Evolutionary conservation across 2,888 invertebrate genomes (phyloP), one percentile per base, ranked within the genome.

Genomic region (Eupeodes latifasciatus): DNA sequence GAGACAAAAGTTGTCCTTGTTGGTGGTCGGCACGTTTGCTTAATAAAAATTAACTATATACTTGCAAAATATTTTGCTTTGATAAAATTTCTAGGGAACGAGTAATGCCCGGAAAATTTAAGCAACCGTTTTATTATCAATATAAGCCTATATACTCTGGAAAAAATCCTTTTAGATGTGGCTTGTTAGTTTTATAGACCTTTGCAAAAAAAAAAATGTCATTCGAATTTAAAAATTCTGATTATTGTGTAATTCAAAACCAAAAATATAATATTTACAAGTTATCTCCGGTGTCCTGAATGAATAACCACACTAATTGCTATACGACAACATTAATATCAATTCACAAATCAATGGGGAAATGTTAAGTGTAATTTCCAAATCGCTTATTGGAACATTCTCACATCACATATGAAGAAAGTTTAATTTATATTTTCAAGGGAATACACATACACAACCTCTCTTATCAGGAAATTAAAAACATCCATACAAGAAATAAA

Each of bases 381-480:
- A 67, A 34, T 67, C n/a, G 36, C 51, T 51, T 67, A 67, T 34
- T 34, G 62, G 16, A 9, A 67, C 27, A 66, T 47, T 19, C 47
- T 49, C 27, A n/a, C 6, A 11, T 16, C 16, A 55, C 5, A 7
- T 69, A 51, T 34, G 67, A 19, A 40, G 40, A 40, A 51, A 67
- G 36, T 14, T 51, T 36, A 44, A 44, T 40, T 40, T 34, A 40
- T 11, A 34, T 34, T 34, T 34, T n/a, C 19, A n/a, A 49, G 11
- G 53, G 51, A 71, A 40, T 55, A 16, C 40, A 27, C 27, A 27
- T 40, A 40, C 40, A 7, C 40, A 7, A 5, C 40, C 9, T 40
- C 12, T 40, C 16, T 16, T 4, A 5, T 9, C 71, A 71, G 71
- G 71, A 71, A 71, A 71, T 71, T 71, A 71, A 71, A 55, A 71